Evolutionary conservation across 2,888 invertebrate genomes (phyloP).

Genomic region (Leptinotarsa haldemani): DNA sequence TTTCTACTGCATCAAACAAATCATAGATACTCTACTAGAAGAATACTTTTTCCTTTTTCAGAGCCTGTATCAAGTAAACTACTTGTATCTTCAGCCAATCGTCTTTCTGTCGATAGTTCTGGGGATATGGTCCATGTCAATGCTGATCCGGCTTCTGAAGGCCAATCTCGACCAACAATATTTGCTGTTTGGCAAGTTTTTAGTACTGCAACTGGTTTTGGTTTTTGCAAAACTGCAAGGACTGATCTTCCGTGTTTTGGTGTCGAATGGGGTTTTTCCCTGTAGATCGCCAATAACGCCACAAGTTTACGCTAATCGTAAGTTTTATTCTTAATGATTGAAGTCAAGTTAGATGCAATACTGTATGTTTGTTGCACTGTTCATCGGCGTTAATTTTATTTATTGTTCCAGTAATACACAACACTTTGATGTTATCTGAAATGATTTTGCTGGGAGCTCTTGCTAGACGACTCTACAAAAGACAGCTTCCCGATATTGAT

Average conservation of each 20-base stretch:
- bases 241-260: constrained; percentile 70
- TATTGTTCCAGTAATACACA: constrained; percentile 74
- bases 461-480: constrained; percentile 74
- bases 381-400: constrained; percentile 6
- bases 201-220: constrained; percentile 74
- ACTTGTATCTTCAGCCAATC: constrained; percentile 75
- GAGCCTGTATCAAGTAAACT: constrained; percentile 71
- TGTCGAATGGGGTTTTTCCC: constrained; percentile 70
- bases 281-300: constrained; percentile 76
- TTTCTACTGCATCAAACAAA: neutral
- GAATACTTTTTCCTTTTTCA: constrained; percentile 59
- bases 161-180: constrained; percentile 63
- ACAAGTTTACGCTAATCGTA: constrained; percentile 75
- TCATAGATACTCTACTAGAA: neutral
- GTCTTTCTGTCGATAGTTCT: constrained; percentile 74
- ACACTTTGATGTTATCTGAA: constrained; percentile 75
- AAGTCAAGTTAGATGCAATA: too few species aligned
- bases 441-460: constrained; percentile 75
- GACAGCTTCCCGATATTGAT: constrained; percentile 57
- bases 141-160: constrained; percentile 71
- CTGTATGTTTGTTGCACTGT: too few species aligned
- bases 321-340: constrained; percentile 57
- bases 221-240: constrained; percentile 77
- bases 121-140: constrained; percentile 77
- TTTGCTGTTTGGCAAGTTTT: constrained; percentile 67